Base-by-base conservation (phyloP, 2,797 vertebrate genomes). In the Myripristis murdjan region DNA sequence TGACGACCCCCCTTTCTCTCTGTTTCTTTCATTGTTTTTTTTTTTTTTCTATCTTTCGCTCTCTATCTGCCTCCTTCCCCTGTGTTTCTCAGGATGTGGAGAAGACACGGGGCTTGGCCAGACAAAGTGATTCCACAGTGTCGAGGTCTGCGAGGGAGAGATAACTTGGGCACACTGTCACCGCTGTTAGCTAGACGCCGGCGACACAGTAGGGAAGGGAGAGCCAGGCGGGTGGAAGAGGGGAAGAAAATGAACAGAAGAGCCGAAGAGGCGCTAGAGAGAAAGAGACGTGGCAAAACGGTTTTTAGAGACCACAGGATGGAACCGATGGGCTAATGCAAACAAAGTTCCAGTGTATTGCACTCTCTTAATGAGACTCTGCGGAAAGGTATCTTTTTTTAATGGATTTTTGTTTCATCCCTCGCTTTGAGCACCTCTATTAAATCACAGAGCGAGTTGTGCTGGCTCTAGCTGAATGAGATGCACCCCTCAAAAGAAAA, bases 41-140 rank as follows among this genome's bases (percentile, higher is more conserved):
- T 64, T 63, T 35, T 43, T 71, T 65, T n/a, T n/a, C n/a, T n/a
- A n/a, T n/a, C n/a, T 51, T 4, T 53, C 53, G 5, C 68, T 65
- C 59, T 67, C 51, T 57, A 62, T 83, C 66, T 79, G 57, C 57
- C 64, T 55, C 53, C 56, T 60, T 70, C 53, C 35, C 70, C 43
- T 26, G 59, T 67, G 69, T 2, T 73, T 85, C 82, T 78, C 52
- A 49, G 87, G 86, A 82, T 81, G 81, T 74, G 85, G 80, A 88
- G 90, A 92, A 93, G 92, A 92, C 88, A 91, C 75, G 83, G 87
- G 74, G 86, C 84, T 92, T 56, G 83, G 87, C 81, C 81, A 79
- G 88, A 85, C 91, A 91, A 92, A 93, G 88, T 89, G 90, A 94
- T 93, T 94, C 87, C 85, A 82, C 87, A 81, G 85, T 64, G 57